A percentile compares a stretch with the other conserved stretches of the same genome.
Evolutionary conservation across 2,113 vertebrate species (phyloP).

Genomic region (Calidris pugnax): DNA sequence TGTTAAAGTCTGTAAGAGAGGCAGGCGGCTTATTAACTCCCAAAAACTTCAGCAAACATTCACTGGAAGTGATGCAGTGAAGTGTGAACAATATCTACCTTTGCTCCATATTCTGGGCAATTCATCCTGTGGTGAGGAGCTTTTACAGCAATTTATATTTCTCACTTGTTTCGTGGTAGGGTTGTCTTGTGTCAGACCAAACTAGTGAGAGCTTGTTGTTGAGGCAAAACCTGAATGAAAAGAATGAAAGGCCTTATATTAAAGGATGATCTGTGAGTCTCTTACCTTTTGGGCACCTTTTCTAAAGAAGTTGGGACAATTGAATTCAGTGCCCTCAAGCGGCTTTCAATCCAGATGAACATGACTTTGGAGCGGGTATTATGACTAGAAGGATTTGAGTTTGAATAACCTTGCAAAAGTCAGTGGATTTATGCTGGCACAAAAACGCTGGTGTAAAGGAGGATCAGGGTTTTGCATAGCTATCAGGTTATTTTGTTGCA

Average conservation of each 20-base stretch:
- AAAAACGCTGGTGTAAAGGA: not conserved
- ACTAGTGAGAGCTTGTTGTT: not conserved
- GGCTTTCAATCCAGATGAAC: not conserved
- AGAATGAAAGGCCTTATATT: not conserved
- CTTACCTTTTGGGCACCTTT: not conserved
- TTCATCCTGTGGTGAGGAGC: not conserved
- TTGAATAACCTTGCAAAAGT: not conserved
- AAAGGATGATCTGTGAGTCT: not conserved
- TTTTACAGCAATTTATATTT: not conserved
- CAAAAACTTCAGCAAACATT: slow-evolving; percentile 6
- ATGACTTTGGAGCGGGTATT: not conserved
- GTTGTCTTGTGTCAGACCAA: not conserved
- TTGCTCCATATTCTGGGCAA: not conserved
- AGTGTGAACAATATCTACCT: not conserved
- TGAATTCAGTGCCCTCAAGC: not conserved
- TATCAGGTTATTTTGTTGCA: not conserved
- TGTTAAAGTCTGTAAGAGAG: not conserved
- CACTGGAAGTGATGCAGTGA: not conserved
- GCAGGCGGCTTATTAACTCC: not conserved
- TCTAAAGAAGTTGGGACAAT: not conserved
- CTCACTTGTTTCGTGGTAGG: not conserved
- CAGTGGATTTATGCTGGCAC: not conserved
- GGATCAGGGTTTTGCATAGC: not conserved
- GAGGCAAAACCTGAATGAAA: not conserved
- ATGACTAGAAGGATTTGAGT: not conserved